Evolutionary conservation across 2,113 vertebrate species (phyloP).

Genomic region (Tupaia tana): DNA sequence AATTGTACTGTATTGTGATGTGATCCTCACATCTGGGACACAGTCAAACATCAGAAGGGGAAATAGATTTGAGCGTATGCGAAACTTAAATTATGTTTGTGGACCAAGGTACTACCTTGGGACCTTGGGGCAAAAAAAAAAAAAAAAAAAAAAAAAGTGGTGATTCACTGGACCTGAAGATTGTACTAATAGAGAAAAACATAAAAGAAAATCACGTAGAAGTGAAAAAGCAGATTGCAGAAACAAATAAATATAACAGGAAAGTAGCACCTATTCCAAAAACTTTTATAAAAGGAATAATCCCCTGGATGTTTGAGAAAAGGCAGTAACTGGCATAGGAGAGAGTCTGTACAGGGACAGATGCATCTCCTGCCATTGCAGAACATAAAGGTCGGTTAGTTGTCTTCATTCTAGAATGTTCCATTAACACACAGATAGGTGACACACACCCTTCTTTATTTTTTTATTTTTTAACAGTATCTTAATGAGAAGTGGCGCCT

Average conservation of each 20-base stretch:
- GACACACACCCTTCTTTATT: not conserved
- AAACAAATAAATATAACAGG: not conserved
- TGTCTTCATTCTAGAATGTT: not conserved
- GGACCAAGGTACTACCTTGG: not conserved
- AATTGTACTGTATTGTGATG: not conserved
- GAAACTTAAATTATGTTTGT: not conserved
- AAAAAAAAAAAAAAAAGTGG: not conserved
- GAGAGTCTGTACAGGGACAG: not conserved
- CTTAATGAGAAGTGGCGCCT: not conserved
- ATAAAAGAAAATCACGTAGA: not conserved
- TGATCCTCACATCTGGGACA: not conserved
- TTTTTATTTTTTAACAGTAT: not conserved
- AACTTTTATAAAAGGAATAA: not conserved
- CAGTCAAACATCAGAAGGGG: not conserved
- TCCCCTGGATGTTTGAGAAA: fast-evolving
- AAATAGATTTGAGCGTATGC: fast-evolving
- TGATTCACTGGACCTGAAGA: not conserved
- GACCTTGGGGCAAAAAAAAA: fast-evolving
- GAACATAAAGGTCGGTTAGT: too few species aligned
- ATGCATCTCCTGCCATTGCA: not conserved
- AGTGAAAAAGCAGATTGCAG: not conserved
- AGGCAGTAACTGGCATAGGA: fast-evolving
- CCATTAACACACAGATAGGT: not conserved
- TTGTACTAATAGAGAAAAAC: not conserved
- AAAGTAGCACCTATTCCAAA: not conserved